Conservation (phyloP, 2,888 invertebrate species). For the Magallana nippona region DNA sequence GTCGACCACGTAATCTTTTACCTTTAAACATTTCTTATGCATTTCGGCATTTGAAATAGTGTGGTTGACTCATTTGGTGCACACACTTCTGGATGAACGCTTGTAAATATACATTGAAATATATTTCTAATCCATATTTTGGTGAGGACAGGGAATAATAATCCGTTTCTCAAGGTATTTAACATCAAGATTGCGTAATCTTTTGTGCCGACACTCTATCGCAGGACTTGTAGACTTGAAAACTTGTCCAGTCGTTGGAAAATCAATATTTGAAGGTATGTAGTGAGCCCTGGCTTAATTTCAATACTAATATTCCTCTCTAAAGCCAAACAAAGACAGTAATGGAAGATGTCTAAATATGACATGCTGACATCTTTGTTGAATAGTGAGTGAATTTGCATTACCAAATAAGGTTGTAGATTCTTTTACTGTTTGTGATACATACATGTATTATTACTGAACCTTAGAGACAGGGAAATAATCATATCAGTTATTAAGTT, state of each 20-base stretch:
- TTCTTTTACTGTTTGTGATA: too few relatives aligned
- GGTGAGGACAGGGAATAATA: slow-evolving; percentile 17
- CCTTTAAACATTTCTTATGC: slow-evolving; percentile 26
- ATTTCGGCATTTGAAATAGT: slow-evolving; percentile 24
- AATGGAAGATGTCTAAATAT: background rate
- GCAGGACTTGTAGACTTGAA: background rate
- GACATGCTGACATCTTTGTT: background rate
- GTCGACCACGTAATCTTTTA: slow-evolving; percentile 20
- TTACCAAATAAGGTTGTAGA: too few relatives aligned
- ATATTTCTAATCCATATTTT: slow-evolving; percentile 30
- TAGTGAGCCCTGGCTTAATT: slow-evolving; percentile 3
- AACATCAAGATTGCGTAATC: slow-evolving; percentile 18
- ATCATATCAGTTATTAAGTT: too few relatives aligned
- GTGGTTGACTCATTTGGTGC: slow-evolving; percentile 22
- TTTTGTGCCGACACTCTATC: background rate
- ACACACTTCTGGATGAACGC: slow-evolving; percentile 24
- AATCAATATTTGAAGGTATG: slow-evolving; percentile 32
- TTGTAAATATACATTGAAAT: background rate
- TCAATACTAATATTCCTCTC: background rate
- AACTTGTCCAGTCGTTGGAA: background rate
- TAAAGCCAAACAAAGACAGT: background rate
- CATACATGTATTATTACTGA: too few relatives aligned
- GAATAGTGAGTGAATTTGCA: background rate
- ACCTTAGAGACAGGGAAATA: too few relatives aligned
- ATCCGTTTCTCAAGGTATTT: slow-evolving; percentile 25